Base-by-base conservation (phyloP, 2,888 invertebrate genomes). In the Thera obeliscata region DNA sequence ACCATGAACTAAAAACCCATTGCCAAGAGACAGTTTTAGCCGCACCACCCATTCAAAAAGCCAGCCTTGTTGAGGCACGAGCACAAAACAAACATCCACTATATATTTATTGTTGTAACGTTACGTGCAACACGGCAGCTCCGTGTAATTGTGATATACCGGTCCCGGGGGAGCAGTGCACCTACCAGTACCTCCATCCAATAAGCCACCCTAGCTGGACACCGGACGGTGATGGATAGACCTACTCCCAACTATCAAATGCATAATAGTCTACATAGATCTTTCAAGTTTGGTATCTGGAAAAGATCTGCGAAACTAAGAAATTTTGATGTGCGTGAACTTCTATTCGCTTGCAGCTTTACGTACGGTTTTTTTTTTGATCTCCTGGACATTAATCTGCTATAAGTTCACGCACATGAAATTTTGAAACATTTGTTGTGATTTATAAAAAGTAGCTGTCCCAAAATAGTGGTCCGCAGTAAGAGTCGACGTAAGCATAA, bases 141-240 rank as follows among this genome's bases (percentile, higher is more conserved):
- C 75, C 71, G 74, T 76, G 82, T 94, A 93, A 93, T 91, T 87
- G 91, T 90, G 91, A 93, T 87, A 86, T 91, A 93, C 82, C 74
- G 88, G 72, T 77, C 91, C 86, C 86, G 72, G 57, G 90, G 86
- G 89, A 67, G 71, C 66, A 76, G 63, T 74, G 73, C 73, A 70
- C 69, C 74, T 78, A 79, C 67, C 64, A 61, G 58, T 59, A 50
- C 61, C 71, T 70, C 55, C 55, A 70, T 70, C 63, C 63, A 66
- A 76, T 76, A 78, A 70, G 73, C 75, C 77, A 79, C 83, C 85
- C 83, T 79, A 74, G 72, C 72, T 74, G 80, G 72, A 71, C 76
- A 60, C 64, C 12, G 66, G 71, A 74, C 67, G 72, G 67, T 71
- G 72, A 71, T 69, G 66, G 67, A 69, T 74, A 67, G 56, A 41